Evolutionary conservation across 2,797 vertebrate species (phyloP), one percentile per base, ranked within the genome.

Genomic region (Gymnoscopelus braueri): DNA sequence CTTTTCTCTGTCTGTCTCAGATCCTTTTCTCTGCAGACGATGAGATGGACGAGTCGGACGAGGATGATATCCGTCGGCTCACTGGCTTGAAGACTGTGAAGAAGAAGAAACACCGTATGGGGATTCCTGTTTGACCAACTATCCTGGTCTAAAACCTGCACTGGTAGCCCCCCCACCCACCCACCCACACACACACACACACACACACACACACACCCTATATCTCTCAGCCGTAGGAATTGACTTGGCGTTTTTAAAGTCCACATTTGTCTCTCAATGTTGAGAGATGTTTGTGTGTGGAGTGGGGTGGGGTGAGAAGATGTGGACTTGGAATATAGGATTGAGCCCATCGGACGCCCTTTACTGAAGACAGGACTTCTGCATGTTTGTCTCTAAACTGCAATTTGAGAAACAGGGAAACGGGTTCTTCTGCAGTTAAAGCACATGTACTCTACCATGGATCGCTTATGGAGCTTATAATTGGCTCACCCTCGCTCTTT

Each of bases 11-110:
- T 75, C 63, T 77, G 81, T 70, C 69, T 74, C 66, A 99, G 98
- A 97, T 99, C 87, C 96, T 99, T 63, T 98, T 99, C 91, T 98
- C 98, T 0, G 97, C 97, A 3, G 98, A 99, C 10, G 97, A 99
- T 4, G 98, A 99, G 88, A 97, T 99, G 98, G 97, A 99, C 35
- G 97, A 98, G 74, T 98, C 97, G 0, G 97, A 99, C 0, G 98
- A 99, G 65, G 97, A 99, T 48, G 97, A 98, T 58, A 89, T 96
- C 39, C 93, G 95, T 7, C 94, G 96, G 65, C 91, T 98, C 85
- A 93, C 95, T 4, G 96, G 94, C 72, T 72, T 96, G 59, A 99
- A 98, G 87, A 86, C 95, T 0, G 77, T 95, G 4, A 99, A 98
- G 91, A 99, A 98, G 75, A 98, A 99, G 91, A 98, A 98, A 87